Evolutionary conservation across 2,888 invertebrate genomes (phyloP).

Genomic region (Drosophila acutilabella): DNA sequence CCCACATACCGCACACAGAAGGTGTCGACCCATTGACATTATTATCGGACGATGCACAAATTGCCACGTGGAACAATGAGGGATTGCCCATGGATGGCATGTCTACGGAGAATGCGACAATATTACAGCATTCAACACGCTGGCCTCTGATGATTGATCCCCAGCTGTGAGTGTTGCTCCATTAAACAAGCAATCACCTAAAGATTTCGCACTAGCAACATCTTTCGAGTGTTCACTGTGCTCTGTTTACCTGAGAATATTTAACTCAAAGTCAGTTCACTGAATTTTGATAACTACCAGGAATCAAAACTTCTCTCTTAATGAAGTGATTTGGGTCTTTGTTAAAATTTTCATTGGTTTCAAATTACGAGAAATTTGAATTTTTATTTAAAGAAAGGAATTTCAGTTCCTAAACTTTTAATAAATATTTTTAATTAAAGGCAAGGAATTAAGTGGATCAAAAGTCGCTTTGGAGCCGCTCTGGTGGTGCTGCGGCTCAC

Average conservation of each 20-base stretch:
- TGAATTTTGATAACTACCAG: no score
- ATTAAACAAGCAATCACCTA: not conserved
- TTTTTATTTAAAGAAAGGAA: no score
- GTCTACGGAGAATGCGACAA: slow-evolving; percentile 98
- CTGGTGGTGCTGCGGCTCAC: slow-evolving; percentile 92
- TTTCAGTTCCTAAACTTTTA: no score
- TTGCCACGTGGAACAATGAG: slow-evolving; percentile 98
- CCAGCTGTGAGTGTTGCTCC: slow-evolving; percentile 87
- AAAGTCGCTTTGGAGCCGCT: slow-evolving; percentile 91
- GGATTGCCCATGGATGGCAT: slow-evolving; percentile 96
- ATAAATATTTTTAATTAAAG: slow-evolving; percentile 76
- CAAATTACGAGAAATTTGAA: no score
- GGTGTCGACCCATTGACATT: slow-evolving; percentile 92
- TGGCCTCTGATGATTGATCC: slow-evolving; percentile 99
- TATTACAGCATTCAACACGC: slow-evolving; percentile 94
- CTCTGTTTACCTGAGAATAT: no score
- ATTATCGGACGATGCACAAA: slow-evolving; percentile 95
- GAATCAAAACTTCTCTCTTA: no score
- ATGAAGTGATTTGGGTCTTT: no score
- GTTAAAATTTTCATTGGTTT: no score
- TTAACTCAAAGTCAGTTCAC: no score
- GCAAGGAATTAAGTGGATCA: slow-evolving; percentile 98
- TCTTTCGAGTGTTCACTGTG: no score
- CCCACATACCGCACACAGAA: slow-evolving; percentile 92
- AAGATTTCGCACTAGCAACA: no score